phyloP scores from a whole-genome alignment of 2,113 vertebrate genomes.

The Perca fluviatilis region DNA sequence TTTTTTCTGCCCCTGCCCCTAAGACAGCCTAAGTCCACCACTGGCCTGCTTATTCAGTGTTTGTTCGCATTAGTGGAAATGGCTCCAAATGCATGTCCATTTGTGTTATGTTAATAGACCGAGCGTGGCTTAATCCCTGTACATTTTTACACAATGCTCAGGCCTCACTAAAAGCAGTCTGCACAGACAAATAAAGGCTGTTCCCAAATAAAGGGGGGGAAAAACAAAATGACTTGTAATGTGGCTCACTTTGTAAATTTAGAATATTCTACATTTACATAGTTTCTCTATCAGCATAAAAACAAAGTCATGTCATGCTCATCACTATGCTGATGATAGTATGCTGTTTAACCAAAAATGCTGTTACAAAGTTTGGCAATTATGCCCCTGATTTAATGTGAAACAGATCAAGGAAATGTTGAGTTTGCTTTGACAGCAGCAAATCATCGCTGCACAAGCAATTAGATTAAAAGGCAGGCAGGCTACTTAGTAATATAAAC shows the following conservation, averaged over 20 bases:
- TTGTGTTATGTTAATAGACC: slow-evolving; percentile 48
- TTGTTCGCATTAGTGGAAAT: slow-evolving; percentile 51
- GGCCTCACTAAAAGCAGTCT: slow-evolving; percentile 20
- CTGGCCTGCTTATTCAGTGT: slow-evolving; percentile 28
- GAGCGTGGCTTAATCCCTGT: slow-evolving; percentile 41
- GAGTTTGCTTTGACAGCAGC: slow-evolving; percentile 21
- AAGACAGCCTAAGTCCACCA: too few relatives aligned
- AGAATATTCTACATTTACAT: slow-evolving; percentile 15
- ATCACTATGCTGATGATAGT: neutral
- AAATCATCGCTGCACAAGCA: neutral
- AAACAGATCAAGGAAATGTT: neutral
- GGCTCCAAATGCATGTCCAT: slow-evolving; percentile 29
- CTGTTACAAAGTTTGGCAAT: neutral
- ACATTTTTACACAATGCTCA: slow-evolving; percentile 44
- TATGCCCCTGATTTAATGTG: neutral
- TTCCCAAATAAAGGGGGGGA: slow-evolving; percentile 22
- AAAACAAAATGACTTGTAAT: slow-evolving; percentile 1
- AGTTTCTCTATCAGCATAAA: slow-evolving; percentile 4
- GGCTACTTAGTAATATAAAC: neutral
- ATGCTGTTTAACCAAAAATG: neutral
- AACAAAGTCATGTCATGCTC: neutral
- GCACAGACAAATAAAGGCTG: slow-evolving; percentile 33
- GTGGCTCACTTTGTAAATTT: neutral
- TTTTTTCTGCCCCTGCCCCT: too few relatives aligned
- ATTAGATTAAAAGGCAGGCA: neutral